Evolutionary conservation across 1,140 invertebrate genomes (phyloP).

Genomic region (Matsumurasca onukii): DNA sequence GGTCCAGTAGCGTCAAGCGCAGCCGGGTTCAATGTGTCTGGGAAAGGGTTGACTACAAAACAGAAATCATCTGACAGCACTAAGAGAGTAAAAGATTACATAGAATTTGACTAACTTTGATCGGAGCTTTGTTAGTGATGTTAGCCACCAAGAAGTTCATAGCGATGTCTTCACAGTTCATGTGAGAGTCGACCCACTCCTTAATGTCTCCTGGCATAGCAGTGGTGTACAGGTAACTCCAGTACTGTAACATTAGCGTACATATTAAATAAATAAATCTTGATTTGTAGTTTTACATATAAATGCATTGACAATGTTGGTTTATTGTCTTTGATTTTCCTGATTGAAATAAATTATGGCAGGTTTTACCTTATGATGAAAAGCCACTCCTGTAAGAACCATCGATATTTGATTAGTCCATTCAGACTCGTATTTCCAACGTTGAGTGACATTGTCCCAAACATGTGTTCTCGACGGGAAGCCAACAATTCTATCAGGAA

Average conservation of each 20-base stretch:
- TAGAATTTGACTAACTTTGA: conserved; percentile 65
- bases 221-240: conserved; percentile 87
- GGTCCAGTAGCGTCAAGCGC: too few species aligned
- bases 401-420: conserved; percentile 94
- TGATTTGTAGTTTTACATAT: too few species aligned
- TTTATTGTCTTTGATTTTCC: too few species aligned
- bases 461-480: conserved; percentile 89
- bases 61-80: too few species aligned
- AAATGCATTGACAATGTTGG: too few species aligned
- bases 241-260: conserved; percentile 56
- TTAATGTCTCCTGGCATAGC: conserved; percentile 77
- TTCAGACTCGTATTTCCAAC: conserved; percentile 91
- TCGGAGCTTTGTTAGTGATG: conserved; percentile 88
- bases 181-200: conserved; percentile 84
- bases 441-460: conserved; percentile 80
- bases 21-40: too few species aligned
- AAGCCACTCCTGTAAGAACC: conserved; percentile 91
- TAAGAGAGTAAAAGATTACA: too few species aligned
- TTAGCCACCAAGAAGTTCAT: conserved; percentile 94
- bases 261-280: too few species aligned
- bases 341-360: too few species aligned
- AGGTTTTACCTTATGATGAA: conserved; percentile 90
- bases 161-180: conserved; percentile 95
- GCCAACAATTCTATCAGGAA: conserved; percentile 88
- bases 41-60: too few species aligned